Percentiles rank a stretch among this genome's conserved stretches.
phyloP scores from a whole-genome alignment of 2,113 vertebrate species.

The Pygoscelis adeliae region DNA sequence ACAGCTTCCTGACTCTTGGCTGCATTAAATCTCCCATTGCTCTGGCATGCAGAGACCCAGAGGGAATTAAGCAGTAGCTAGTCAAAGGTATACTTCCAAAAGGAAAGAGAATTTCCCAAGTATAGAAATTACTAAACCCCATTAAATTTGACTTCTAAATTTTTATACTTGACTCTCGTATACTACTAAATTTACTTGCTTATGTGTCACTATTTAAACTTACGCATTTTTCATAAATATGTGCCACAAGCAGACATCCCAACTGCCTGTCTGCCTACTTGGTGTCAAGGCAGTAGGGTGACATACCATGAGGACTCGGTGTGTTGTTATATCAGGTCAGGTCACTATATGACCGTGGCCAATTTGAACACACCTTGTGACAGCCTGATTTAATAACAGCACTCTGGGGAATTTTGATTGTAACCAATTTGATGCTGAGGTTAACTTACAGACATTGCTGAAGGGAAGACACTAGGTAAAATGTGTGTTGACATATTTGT shows the following conservation, averaged over 20 bases:
- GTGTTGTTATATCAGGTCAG: neutral
- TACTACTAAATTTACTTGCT: neutral
- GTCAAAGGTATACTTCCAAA: neutral
- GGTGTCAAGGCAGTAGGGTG: neutral
- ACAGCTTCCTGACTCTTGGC: neutral
- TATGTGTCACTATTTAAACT: neutral
- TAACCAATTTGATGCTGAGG: neutral
- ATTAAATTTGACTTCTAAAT: neutral
- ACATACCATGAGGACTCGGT: rapidly evolving
- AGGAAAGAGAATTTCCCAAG: neutral
- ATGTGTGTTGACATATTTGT: neutral
- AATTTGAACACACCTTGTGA: neutral
- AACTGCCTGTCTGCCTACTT: neutral
- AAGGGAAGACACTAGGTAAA: neutral
- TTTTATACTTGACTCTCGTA: neutral
- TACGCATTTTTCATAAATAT: neutral
- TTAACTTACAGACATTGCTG: neutral
- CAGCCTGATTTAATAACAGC: neutral
- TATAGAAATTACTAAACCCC: neutral
- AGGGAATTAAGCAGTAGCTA: neutral
- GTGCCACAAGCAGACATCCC: neutral
- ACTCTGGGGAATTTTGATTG: neutral
- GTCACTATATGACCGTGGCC: neutral
- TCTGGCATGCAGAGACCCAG: neutral
- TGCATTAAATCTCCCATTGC: neutral